Base-by-base conservation (phyloP, 2,888 invertebrate genomes). In the Agrotis exclamationis region DNA sequence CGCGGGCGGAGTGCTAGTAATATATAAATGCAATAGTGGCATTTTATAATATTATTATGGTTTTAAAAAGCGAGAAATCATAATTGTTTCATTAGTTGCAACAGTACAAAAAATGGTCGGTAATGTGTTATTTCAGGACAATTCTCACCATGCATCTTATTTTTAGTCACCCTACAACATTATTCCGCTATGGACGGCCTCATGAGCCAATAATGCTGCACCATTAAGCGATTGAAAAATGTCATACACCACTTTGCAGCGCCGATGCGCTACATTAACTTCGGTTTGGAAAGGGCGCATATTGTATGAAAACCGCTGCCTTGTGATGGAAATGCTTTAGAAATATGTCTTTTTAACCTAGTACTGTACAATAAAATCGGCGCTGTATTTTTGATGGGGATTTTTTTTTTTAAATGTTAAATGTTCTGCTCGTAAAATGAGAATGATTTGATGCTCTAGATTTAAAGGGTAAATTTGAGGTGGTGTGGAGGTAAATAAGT, bases 171-270 rank as follows among this genome's bases (percentile, higher is more conserved):
- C 87, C 85, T 70, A 87, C 74, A 70, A 87, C 89, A 91, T 92
- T 92, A 91, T 88, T 81, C 88, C 85, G 87, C 86, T 86, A 89
- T 88, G 86, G 87, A 89, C 85, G 87, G 85, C 82, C 88, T 89
- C 89, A 88, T 89, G 89, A 89, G 89, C 90, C 92, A 91, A 92
- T 92, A 92, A 90, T 88, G 89, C 80, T 86, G 84, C 84, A 81
- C 91, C 91, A 91, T 92, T 91, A 91, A 87, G 86, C 91, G 89
- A 91, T 92, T 92, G 91, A 92, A 92, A 92, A 92, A 92, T 91
- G 91, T 92, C 92, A 89, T 89, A 87, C 87, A 87, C 89, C 90
- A 91, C 90, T 91, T 91, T 91, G 87, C 89, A 88, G 87, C 88
- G 85, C 87, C 89, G 89, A 88, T 89, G 90, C 89, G 90, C 89